phyloP scores from a whole-genome alignment of 2,113 vertebrate species.

The Pogona vitticeps region DNA sequence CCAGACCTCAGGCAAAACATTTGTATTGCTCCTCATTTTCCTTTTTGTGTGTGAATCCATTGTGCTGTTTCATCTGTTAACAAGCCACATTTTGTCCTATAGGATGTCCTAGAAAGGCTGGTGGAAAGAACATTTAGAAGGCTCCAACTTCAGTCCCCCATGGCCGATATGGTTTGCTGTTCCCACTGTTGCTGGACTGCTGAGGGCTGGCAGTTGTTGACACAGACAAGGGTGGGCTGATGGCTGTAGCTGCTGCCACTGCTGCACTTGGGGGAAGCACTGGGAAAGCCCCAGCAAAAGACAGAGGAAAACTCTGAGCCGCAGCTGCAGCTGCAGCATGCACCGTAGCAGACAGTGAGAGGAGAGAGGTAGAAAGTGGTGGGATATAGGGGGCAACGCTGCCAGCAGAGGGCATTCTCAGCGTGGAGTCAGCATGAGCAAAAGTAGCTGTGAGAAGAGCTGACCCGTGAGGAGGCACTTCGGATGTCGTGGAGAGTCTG shows the following conservation, averaged over 20 bases:
- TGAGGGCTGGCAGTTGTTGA: slow-evolving; percentile 77
- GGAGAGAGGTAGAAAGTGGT: slow-evolving; percentile 84
- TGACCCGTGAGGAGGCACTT: slow-evolving; percentile 76
- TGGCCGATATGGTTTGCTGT: slow-evolving; percentile 86
- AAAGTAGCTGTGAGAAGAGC: slow-evolving; percentile 83
- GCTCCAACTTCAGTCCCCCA: slow-evolving; percentile 96
- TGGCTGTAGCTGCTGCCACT: slow-evolving; percentile 76
- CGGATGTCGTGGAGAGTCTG: slow-evolving; percentile 75
- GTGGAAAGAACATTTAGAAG: slow-evolving; percentile 73
- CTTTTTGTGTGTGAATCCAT: slow-evolving; percentile 4
- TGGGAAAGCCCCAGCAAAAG: slow-evolving; percentile 82
- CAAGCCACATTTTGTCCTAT: slow-evolving; percentile 31
- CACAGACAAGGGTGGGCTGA: slow-evolving; percentile 78
- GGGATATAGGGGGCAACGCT: slow-evolving; percentile 79
- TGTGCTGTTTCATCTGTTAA: slow-evolving; percentile 32
- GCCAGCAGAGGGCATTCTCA: slow-evolving; percentile 79
- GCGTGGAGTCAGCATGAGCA: slow-evolving; percentile 80
- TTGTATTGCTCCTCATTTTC: slow-evolving; percentile 1
- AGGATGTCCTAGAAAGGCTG: background rate
- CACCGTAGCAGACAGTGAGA: slow-evolving; percentile 87
- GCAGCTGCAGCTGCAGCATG: slow-evolving; percentile 82
- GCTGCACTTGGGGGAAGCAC: slow-evolving; percentile 78
- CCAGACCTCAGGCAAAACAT: slow-evolving; percentile 26
- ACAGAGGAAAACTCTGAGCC: slow-evolving; percentile 85
- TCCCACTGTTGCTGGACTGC: slow-evolving; percentile 72